Evolutionary conservation across 1,140 invertebrate species (phyloP).

Genomic region (Leptinotarsa lineolata): DNA sequence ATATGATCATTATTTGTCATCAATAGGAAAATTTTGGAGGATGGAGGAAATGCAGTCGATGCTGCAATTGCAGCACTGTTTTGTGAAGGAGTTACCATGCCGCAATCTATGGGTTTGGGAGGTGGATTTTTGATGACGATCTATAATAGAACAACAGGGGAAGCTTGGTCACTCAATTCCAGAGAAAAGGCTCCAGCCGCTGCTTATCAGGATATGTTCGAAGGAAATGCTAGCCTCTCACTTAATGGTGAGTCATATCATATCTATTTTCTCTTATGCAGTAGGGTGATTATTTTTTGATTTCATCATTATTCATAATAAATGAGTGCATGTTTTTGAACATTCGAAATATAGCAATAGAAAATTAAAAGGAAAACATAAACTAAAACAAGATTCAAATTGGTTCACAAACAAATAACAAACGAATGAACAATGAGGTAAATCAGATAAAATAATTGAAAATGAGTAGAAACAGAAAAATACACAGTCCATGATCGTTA

Average conservation of each 20-base stretch:
- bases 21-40: constrained; percentile 37
- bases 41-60: constrained; percentile 77
- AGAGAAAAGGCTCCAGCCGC: constrained; percentile 70
- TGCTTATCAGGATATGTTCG: constrained; percentile 67
- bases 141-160: constrained; percentile 63
- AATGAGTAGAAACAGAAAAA: too few relatives aligned
- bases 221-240: constrained; percentile 35
- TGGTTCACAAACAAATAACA: too few relatives aligned
- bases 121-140: constrained; percentile 82
- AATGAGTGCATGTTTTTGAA: too few relatives aligned
- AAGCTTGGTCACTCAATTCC: constrained; percentile 64
- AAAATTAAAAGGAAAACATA: too few relatives aligned
- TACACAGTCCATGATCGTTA: too few relatives aligned
- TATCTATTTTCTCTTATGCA: too few relatives aligned
- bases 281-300: too few relatives aligned
- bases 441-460: too few relatives aligned
- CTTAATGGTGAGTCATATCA: neutral
- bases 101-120: constrained; percentile 80
- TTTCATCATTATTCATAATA: too few relatives aligned
- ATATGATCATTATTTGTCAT: neutral
- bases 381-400: too few relatives aligned
- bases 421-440: too few relatives aligned
- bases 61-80: constrained; percentile 78
- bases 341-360: too few relatives aligned
- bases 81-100: constrained; percentile 78